Base-by-base conservation (phyloP, 2,113 vertebrate species). In the Lophura nycthemera region DNA sequence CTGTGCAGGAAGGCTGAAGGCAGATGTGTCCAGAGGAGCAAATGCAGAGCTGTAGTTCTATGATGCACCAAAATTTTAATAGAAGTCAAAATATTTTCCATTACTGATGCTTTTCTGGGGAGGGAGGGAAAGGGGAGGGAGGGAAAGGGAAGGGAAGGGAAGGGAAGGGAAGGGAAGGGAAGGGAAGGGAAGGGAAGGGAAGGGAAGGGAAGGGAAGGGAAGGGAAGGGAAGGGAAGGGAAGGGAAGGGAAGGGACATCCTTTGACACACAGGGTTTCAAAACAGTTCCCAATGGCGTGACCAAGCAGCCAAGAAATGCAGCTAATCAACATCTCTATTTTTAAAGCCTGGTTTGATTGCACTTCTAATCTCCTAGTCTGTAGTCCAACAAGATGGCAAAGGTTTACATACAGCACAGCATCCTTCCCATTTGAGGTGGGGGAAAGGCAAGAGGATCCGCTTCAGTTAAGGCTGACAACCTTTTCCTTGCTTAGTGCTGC, bases 51-150 rank as follows among this genome's bases (percentile, higher is more conserved):
- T 27, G 60, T 17, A 20, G 36, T 59, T n/a, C 10, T 50, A 6
- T 1, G 1, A 32, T 0, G 5, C 1, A 25, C 3, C 24, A 10
- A 5, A 8, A 27, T 80, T 65, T 43, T n/a, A 32, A 40, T 19
- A 19, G 16, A 65, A 72, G 43, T 32, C 32, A 43, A 70, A 70
- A 47, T 6, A 12, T 25, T 80, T 83, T 64, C 71, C 40, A 54
- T 29, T 16, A 54, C 52, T 29, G 52, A 30, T 54, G 52, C 15
- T 54, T 54, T 29, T 54, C 52, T 16, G 14, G 15, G 27, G 48
- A 13, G 48, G 48, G 5, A 21, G 43, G 20, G 36, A 36, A n/a
- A n/a, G n/a, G 36, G 36, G 36, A 20, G 18, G 48, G 24, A 50
- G 25, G 8, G 13, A 36, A 15, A 20, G 18, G 48, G 24, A 50